Percentiles rank a stretch among this genome's conserved stretches.
phyloP scores from a whole-genome alignment of 2,888 invertebrate genomes.

The Brachynemurus nebulosus region DNA sequence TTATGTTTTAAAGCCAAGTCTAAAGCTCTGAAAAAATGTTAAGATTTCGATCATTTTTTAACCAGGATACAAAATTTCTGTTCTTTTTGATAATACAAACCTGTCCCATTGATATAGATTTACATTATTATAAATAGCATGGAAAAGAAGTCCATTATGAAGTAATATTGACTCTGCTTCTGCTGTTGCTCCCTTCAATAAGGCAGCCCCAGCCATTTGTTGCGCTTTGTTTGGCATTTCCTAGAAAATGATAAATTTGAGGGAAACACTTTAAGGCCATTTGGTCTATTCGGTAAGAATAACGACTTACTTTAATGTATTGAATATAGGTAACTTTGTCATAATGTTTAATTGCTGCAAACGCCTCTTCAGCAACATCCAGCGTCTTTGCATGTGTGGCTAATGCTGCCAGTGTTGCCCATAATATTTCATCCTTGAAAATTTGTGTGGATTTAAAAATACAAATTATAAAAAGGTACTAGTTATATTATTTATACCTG shows the following conservation, averaged over 20 bases:
- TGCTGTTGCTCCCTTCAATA: conserved; percentile 49
- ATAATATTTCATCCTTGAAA: conserved; percentile 49
- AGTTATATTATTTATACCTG: conserved; percentile 7
- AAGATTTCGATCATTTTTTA: conserved; percentile 10
- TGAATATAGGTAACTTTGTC: conserved; percentile 80
- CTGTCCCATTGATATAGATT: conserved; percentile 61
- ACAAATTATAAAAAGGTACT: neutral
- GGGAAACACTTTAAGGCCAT: neutral
- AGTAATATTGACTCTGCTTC: conserved; percentile 60
- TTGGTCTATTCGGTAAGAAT: no score
- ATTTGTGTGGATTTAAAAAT: neutral
- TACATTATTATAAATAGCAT: conserved; percentile 58
- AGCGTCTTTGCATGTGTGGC: conserved; percentile 77
- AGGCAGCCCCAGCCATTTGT: conserved; percentile 49
- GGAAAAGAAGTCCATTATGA: conserved; percentile 49
- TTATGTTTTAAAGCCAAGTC: conserved; percentile 62
- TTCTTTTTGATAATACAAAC: no score
- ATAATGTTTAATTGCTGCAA: conserved; percentile 74
- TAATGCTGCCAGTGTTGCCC: conserved; percentile 89
- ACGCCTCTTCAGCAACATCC: conserved; percentile 87
- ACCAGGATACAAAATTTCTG: no score
- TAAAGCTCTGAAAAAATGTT: conserved; percentile 49
- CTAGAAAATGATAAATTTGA: conserved; percentile 24
- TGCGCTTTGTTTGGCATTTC: conserved; percentile 37
- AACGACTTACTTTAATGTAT: conserved; percentile 51